Percentiles rank a stretch among this genome's conserved stretches.
phyloP scores from a whole-genome alignment of 2,113 vertebrate genomes.

The Mesitornis unicolor region DNA sequence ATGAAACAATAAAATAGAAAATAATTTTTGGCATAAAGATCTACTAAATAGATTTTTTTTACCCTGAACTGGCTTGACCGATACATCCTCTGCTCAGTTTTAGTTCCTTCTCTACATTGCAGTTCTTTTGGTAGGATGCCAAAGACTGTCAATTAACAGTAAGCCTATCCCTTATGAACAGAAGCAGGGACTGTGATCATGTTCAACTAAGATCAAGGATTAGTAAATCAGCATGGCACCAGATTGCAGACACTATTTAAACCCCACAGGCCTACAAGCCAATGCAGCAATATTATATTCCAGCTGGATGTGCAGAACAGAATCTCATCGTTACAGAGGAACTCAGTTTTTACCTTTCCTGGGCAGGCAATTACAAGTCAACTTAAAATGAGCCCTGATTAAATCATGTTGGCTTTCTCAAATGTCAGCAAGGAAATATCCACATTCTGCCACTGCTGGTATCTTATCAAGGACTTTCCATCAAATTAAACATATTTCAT shows the following conservation, averaged over 20 bases:
- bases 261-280: constrained; percentile 68
- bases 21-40: constrained; percentile 48
- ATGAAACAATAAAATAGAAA: constrained; percentile 33
- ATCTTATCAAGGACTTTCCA: constrained; percentile 46
- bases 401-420: constrained; percentile 55
- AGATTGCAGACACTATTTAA: constrained; percentile 82
- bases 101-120: constrained; percentile 68
- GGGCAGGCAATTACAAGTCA: constrained; percentile 61
- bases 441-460: neutral
- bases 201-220: constrained; percentile 82
- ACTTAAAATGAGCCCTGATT: constrained; percentile 59
- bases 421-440: constrained; percentile 24
- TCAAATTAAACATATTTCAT: constrained; percentile 60
- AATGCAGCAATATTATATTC: constrained; percentile 58
- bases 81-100: constrained; percentile 33
- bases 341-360: constrained; percentile 58
- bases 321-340: constrained; percentile 56
- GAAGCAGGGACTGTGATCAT: constrained; percentile 81
- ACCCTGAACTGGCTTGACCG: neutral
- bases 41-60: constrained; percentile 11
- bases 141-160: constrained; percentile 83
- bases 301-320: constrained; percentile 59
- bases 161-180: constrained; percentile 82
- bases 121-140: constrained; percentile 76
- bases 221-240: constrained; percentile 78